These are phyloP conservation scores for Notechis scutatus DNA, from an alignment of 2,113 vertebrate genomes.

Conservation along the genomic window DNA sequence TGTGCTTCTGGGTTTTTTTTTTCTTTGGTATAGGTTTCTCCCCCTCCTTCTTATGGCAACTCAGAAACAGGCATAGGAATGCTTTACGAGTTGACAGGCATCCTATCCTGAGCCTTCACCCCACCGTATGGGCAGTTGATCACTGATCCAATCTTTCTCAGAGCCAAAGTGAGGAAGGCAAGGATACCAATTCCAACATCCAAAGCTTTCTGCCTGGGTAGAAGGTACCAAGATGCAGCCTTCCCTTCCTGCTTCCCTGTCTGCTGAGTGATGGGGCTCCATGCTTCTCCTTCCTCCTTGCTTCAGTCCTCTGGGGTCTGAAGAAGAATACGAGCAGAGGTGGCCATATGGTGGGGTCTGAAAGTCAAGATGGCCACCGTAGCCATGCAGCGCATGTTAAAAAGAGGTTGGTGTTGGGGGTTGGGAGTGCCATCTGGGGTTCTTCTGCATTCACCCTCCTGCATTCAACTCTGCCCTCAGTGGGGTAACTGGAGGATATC, in stretches of 20 bases:
- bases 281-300: not conserved
- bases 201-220: not conserved
- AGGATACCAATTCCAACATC: not conserved
- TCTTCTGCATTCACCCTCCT: not conserved
- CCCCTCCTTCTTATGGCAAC: no score
- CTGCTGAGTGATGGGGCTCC: not conserved
- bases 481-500: not conserved
- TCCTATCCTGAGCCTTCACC: not conserved
- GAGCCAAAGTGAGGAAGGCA: not conserved
- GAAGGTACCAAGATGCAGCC: not conserved
- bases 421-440: not conserved
- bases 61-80: no score
- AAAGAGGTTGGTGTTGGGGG: not conserved
- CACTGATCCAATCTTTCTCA: not conserved
- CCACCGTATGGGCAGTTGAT: fast-evolving
- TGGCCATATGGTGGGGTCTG: not conserved
- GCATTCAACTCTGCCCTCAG: not conserved
- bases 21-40: no score
- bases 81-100: no score
- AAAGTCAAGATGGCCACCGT: not conserved
- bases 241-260: not conserved
- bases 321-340: not conserved
- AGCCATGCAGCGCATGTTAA: not conserved
- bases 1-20: no score
- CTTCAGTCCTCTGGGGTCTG: not conserved